Evolutionary conservation across 2,888 invertebrate species (phyloP), one percentile per base, ranked within the genome.

Genomic region (Gonocerus acuteangulatus): DNA sequence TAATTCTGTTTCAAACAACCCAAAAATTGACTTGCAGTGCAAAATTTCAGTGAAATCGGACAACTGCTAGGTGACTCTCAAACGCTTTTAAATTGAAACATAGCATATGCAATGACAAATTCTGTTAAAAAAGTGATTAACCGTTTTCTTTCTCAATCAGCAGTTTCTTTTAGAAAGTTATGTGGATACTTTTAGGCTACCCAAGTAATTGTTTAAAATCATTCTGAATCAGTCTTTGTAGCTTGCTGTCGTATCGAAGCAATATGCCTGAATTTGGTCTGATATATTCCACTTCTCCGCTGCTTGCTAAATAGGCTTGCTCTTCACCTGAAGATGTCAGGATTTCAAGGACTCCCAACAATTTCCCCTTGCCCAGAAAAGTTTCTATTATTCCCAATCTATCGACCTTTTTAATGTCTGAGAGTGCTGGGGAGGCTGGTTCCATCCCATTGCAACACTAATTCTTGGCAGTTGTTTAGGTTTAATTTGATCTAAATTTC

Each of bases 371-470:
- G 19, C 54, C 36, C 16, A n/a, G 32, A 34, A 7, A 54, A 32
- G 54, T 54, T 36, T 18, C 19, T 32, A 54, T 18, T 36, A 54
- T 54, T 34, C 36, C 34, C 7, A 54, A 11, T 18, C 54, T 39
- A 36, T 21, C 39, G 7, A 49, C 49, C 16, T 49, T 49, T 48
- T 48, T 19, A 16, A 22, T n/a, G 9, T 18, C 54, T 32, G 36
- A 16, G 2, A 54, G 54, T 9, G 36, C 39, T 54, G n/a, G 54
- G 54, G 19, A 54, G 39, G 9, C 34, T 36, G 15, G 34, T 54
- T 34, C 54, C 39, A 54, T 54, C 42, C 54, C 54, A 54, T 11
- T 54, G 54, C 3, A 54, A 27, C 19, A 36, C 23, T 22, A 49
- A 21, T 22, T 15, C 15, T 49, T 23, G 2, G 13, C 34, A 18